Conservation (phyloP, 2,888 invertebrate species). For the Acronicta aceris region DNA sequence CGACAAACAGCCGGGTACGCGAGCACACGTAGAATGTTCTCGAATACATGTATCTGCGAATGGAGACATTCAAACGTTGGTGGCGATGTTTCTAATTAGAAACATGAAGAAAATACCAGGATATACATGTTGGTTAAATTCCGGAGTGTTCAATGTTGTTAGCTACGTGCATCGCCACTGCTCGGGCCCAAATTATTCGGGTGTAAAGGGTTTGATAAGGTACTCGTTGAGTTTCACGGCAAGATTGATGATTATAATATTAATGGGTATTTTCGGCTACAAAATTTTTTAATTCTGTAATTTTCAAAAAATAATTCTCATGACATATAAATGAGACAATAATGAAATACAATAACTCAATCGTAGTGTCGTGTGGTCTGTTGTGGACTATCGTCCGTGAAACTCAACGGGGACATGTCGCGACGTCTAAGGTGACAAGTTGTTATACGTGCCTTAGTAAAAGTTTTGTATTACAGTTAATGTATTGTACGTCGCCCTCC, state of each 20-base stretch:
- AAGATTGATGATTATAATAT: slow-evolving; percentile 2
- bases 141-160: not conserved
- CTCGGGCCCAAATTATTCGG: slow-evolving; percentile 38
- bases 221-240: slow-evolving; percentile 48
- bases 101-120: not conserved
- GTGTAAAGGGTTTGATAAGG: slow-evolving; percentile 51
- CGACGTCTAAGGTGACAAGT: slow-evolving; percentile 63
- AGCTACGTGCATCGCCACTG: slow-evolving; percentile 18
- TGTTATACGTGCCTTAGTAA: slow-evolving; percentile 82
- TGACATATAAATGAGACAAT: too few species aligned
- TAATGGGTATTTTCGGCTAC: not conserved
- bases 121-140: not conserved
- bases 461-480: slow-evolving; percentile 67
- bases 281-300: too few species aligned
- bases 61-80: not conserved
- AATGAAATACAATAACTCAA: too few species aligned
- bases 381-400: slow-evolving; percentile 24
- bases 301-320: too few species aligned
- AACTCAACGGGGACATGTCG: slow-evolving; percentile 46
- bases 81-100: not conserved
- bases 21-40: not conserved
- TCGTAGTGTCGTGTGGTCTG: too few species aligned
- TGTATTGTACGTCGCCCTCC: slow-evolving; percentile 65
- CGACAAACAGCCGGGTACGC: not conserved
- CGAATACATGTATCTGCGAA: slow-evolving; percentile 11